Evolutionary conservation across 2,113 vertebrate genomes (phyloP).

Genomic region (Chiloscyllium plagiosum): DNA sequence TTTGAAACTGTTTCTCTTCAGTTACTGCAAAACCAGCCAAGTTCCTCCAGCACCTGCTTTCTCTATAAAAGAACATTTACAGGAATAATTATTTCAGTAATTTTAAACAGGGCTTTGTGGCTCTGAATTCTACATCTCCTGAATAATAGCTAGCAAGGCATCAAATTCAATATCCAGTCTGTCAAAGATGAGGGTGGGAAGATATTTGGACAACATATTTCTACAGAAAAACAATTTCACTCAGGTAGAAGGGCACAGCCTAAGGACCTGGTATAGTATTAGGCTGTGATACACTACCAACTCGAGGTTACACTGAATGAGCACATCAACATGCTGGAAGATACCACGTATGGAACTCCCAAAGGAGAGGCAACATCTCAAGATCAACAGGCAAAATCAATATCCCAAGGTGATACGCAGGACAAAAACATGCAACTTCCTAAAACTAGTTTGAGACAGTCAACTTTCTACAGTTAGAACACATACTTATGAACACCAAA

Average conservation of each 20-base stretch:
- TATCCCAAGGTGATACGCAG: background rate
- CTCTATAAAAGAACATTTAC: background rate
- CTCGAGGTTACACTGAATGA: background rate
- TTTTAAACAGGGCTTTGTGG: background rate
- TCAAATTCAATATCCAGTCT: background rate
- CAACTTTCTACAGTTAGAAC: background rate
- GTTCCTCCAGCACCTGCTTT: no score
- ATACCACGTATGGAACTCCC: background rate
- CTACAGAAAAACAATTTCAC: background rate
- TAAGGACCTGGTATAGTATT: background rate
- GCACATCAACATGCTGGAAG: background rate
- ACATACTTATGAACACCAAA: background rate
- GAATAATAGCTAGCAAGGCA: background rate
- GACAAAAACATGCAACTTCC: background rate
- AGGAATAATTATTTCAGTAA: background rate
- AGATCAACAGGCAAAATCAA: background rate
- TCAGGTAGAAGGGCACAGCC: background rate
- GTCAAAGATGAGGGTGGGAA: background rate
- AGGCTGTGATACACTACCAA: background rate
- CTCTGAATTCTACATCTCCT: no score
- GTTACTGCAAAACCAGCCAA: no score
- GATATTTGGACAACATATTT: background rate
- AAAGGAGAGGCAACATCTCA: background rate
- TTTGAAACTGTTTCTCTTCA: no score
- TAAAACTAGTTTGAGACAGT: background rate